These are phyloP conservation scores for Ciconia stormi DNA, from an alignment of 2,113 vertebrate genomes.

Conservation along the genomic window DNA sequence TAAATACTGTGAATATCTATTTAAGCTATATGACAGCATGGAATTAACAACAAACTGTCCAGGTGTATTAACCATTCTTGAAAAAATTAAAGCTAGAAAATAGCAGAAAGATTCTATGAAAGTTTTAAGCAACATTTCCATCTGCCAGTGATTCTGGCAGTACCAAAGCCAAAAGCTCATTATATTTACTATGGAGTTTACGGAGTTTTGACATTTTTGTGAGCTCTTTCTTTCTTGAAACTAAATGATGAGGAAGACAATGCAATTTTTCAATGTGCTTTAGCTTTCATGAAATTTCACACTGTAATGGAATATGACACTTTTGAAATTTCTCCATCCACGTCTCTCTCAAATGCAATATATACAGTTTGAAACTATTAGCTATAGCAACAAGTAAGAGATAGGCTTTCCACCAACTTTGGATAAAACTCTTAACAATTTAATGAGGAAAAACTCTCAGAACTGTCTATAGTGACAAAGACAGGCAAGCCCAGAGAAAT, in stretches of 20 bases:
- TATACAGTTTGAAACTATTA: background rate
- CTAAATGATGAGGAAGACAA: slow-evolving; percentile 14
- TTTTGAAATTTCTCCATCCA: background rate
- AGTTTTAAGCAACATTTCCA: slow-evolving; percentile 2
- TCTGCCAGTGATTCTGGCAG: background rate
- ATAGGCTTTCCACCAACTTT: background rate
- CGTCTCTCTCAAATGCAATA: background rate
- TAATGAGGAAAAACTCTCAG: background rate
- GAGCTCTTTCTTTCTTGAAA: slow-evolving; percentile 27
- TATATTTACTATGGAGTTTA: slow-evolving; percentile 34
- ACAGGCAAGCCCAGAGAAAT: background rate
- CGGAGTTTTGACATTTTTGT: slow-evolving; percentile 34
- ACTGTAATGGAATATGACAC: background rate
- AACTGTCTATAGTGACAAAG: background rate
- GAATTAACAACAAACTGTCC: slow-evolving; percentile 2
- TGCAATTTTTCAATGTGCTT: slow-evolving; percentile 26
- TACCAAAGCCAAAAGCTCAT: slow-evolving; percentile 35
- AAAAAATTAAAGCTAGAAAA: background rate
- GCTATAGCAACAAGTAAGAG: background rate
- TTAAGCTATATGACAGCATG: background rate
- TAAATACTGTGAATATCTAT: background rate
- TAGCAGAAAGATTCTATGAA: background rate
- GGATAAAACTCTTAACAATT: background rate
- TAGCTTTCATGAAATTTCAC: slow-evolving; percentile 9
- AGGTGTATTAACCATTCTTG: background rate